Evolutionary conservation across 2,113 vertebrate species (phyloP), one percentile per base, ranked within the genome.

Genomic region (Campylorhamphus procurvoides): DNA sequence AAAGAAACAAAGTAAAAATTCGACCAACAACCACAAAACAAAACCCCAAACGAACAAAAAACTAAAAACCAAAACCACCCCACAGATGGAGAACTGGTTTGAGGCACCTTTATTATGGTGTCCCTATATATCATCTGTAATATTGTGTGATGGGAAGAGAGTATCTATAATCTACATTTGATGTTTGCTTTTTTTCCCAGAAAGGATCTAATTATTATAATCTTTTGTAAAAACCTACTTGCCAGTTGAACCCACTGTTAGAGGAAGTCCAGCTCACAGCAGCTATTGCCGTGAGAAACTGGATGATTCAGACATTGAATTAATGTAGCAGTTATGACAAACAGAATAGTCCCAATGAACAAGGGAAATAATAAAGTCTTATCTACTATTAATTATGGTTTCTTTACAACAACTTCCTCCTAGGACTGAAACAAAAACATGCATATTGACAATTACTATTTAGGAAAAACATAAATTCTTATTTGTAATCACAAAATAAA

Each of bases 231-330:
- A 85, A 86, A 78, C 35, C 18, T 63, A 47, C 29, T 44, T 8
- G 4, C 15, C 49, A 66, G 28, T 4, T 63, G 22, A 56, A 95
- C 37, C 23, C 39, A 63, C 3, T 29, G 5, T 60, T 72, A 85
- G 11, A 67, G 9, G 18, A 79, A 83, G 47, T 12, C 42, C 0
- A 0, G 24, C 25, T 84, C 55, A 25, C 1, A 81, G 46, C 25
- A 90, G 33, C 25, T 86, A 62, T 9, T 17, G 6, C n/a, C 44
- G 27, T 55, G n/a, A 69, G 2, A 63, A 52, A 64, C 27, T 44
- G 35, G 10, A 59, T 55, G 56, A 90, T 24, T 56, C 25, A 7
- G 55, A 66, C 28, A 46, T 1, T 37, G 8, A 91, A 64, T 33
- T 76, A 14, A 64, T 40, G 58, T 28, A 74, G 12, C 10, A 52